Base-by-base conservation (phyloP, 2,888 invertebrate species). In the Hylaea fasciaria region DNA sequence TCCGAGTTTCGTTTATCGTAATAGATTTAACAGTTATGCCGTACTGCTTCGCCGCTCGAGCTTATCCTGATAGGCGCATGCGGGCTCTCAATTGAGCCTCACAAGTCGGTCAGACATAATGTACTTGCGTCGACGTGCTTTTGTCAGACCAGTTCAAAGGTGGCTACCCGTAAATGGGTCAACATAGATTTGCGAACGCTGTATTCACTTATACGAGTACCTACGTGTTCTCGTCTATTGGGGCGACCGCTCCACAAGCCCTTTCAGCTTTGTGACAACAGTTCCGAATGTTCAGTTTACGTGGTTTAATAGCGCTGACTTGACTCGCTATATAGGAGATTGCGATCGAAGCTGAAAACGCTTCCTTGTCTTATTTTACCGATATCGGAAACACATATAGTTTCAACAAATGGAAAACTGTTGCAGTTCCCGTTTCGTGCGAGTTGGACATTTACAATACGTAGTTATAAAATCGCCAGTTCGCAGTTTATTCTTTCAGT, bases 71-170 rank as follows among this genome's bases (percentile, higher is more conserved):
- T 82, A 83, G 81, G 76, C 80, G 74, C 77, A 88, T 90, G 83
- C 86, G 87, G 89, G 89, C 78, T 81, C 81, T 83, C 83, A 85
- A 89, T 87, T 85, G 87, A 83, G 81, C 85, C 80, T 77, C 78
- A 77, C 75, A 16, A 77, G 78, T 73, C 76, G 73, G 72, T 72
- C 81, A 77, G 81, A 85, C 83, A 87, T 89, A 84, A 86, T 86
- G 88, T 85, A 85, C 86, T 82, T 82, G 85, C 82, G 82, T 82
- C 80, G 85, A 88, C 84, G 81, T 84, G 87, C 87, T 87, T 89
- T 89, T 90, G 87, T 89, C 83, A 82, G 78, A 67, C 75, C 79
- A 69, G 86, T 87, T 87, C 85, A 87, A 87, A 88, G 86, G 87
- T 86, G 83, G 82, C 83, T 86, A 80, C 75, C 77, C 74, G 75